Percentiles rank a stretch among this genome's conserved stretches.
phyloP scores from a whole-genome alignment of 2,888 invertebrate genomes.

The Yponomeuta sedellus region DNA sequence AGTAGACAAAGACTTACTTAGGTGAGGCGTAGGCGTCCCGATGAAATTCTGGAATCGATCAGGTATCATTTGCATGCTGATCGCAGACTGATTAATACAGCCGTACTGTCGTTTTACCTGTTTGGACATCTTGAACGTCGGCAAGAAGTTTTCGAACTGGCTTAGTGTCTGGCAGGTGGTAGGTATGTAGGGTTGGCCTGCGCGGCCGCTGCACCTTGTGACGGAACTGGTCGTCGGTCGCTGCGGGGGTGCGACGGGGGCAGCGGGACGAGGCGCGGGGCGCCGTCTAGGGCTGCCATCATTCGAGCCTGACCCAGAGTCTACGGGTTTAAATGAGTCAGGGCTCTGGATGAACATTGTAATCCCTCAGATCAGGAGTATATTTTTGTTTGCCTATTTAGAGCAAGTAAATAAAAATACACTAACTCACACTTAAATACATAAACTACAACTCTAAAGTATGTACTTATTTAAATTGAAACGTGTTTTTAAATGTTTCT shows the following conservation, averaged over 20 bases:
- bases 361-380: too few relatives aligned
- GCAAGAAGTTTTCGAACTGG: slow-evolving; percentile 41
- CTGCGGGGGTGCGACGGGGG: slow-evolving; percentile 29
- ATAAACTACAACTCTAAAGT: too few relatives aligned
- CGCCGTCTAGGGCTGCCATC: slow-evolving; percentile 10
- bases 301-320: too few relatives aligned
- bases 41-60: slow-evolving; percentile 3
- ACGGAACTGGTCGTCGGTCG: slow-evolving; percentile 60
- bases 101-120: background rate
- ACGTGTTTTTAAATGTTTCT: too few relatives aligned
- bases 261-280: slow-evolving; percentile 31
- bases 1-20: too few relatives aligned
- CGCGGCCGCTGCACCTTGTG: slow-evolving; percentile 69
- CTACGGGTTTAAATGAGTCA: too few relatives aligned
- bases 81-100: background rate
- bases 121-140: slow-evolving; percentile 11
- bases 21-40: background rate
- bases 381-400: too few relatives aligned
- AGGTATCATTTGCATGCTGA: background rate
- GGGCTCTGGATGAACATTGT: too few relatives aligned
- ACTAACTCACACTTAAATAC: too few relatives aligned
- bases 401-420: too few relatives aligned
- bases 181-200: slow-evolving; percentile 61
- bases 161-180: slow-evolving; percentile 72
- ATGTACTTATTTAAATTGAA: too few relatives aligned